Evolutionary conservation across 2,797 vertebrate genomes (phyloP).

Genomic region (Merluccius polli): DNA sequence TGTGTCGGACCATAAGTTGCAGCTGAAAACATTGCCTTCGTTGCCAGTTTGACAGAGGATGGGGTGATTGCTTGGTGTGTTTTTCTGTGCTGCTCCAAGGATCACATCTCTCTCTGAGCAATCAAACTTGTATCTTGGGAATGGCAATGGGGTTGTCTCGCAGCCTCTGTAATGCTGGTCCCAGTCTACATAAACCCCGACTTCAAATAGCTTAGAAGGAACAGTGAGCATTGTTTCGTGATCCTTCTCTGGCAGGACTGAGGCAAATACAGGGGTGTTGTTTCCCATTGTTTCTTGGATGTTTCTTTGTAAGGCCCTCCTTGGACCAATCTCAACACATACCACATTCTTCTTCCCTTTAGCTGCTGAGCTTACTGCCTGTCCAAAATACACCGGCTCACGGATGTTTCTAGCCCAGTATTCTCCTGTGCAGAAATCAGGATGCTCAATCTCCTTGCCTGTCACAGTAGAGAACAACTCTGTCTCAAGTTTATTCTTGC

Average conservation of each 20-base stretch:
- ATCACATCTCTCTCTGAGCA: conserved; percentile 57
- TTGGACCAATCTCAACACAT: conserved; percentile 83
- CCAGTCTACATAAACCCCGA: conserved; percentile 76
- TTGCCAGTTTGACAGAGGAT: conserved; percentile 60
- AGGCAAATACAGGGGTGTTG: conserved; percentile 66
- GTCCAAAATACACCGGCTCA: conserved; percentile 76
- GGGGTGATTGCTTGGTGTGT: conserved; percentile 60
- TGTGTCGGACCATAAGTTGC: conserved; percentile 62
- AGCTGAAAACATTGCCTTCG: conserved; percentile 65
- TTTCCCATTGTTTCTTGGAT: conserved; percentile 78
- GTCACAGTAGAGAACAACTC: conserved; percentile 83
- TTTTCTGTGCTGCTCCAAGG: conserved; percentile 61
- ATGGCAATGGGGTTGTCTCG: conserved; percentile 66
- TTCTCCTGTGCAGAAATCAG: conserved; percentile 74
- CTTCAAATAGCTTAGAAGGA: conserved; percentile 75
- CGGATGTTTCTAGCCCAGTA: conserved; percentile 82
- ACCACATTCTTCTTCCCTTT: conserved; percentile 64
- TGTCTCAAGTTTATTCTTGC: conserved; percentile 50
- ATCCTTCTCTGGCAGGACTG: conserved; percentile 73
- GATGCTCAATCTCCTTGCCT: conserved; percentile 58
- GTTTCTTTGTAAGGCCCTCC: conserved; percentile 72
- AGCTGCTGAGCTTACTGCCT: conserved; percentile 66
- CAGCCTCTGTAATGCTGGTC: conserved; percentile 68
- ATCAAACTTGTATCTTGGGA: conserved; percentile 82
- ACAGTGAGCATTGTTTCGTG: conserved; percentile 66